A percentile compares a stretch with the other conserved stretches of the same genome.
Evolutionary conservation across 2,797 vertebrate genomes (phyloP).

Genomic region (Squalus acanthias): DNA sequence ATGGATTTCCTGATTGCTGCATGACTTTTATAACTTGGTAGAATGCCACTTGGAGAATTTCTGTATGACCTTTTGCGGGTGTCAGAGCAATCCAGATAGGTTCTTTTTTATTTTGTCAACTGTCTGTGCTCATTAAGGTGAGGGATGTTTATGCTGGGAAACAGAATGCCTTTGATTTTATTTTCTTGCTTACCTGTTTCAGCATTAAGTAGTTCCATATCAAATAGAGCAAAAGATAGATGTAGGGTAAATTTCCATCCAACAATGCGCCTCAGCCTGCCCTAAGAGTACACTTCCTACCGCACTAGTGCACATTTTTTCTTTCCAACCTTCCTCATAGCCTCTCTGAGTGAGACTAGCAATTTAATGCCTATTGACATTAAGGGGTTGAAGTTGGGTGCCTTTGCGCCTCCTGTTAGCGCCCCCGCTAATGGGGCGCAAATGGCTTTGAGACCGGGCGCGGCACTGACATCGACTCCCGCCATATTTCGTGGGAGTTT

Average conservation of each 20-base stretch:
- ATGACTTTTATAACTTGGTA: neutral
- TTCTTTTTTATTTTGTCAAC: neutral
- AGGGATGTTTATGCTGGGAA: neutral
- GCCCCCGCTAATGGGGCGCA: no score
- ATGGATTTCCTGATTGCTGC: neutral
- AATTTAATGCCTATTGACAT: neutral
- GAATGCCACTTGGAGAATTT: neutral
- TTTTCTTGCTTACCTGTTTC: neutral
- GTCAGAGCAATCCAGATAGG: conserved; percentile 19
- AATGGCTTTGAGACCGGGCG: no score
- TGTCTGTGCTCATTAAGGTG: neutral
- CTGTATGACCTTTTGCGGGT: neutral
- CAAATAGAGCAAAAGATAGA: neutral
- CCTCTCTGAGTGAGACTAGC: neutral
- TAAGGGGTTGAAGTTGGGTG: neutral
- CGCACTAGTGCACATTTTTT: neutral
- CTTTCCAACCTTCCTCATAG: neutral
- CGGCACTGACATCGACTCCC: no score
- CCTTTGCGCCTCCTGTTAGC: no score
- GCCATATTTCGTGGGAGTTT: no score
- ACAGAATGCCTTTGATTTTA: neutral
- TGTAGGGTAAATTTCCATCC: neutral
- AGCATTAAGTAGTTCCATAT: neutral
- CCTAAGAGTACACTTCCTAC: neutral
- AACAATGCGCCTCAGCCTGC: neutral